These are phyloP conservation scores for Colaptes auratus DNA, from an alignment of 2,113 vertebrate species.

Conservation along the genomic window DNA sequence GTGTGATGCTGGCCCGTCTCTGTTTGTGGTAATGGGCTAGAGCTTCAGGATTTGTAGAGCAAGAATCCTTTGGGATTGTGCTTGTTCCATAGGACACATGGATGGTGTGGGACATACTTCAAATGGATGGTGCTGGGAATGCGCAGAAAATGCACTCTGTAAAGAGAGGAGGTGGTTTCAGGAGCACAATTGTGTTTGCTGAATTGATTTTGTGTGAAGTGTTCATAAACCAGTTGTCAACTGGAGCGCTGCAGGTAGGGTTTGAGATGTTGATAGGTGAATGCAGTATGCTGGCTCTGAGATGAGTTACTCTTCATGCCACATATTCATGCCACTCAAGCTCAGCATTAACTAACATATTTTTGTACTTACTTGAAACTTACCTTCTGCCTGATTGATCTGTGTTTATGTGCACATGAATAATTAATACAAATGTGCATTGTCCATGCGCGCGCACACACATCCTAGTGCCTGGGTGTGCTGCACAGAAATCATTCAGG, in stretches of 20 bases:
- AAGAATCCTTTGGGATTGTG: not conserved
- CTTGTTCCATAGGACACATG: fast-evolving
- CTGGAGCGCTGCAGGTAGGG: fast-evolving
- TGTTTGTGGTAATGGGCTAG: not conserved
- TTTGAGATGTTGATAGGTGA: fast-evolving
- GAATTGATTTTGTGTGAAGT: not conserved
- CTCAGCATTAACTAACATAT: not conserved
- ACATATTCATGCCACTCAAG: not conserved
- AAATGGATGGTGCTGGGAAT: not conserved
- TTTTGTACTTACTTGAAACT: constrained; percentile 5
- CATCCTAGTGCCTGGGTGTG: not conserved
- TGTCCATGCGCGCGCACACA: not conserved
- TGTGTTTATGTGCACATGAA: constrained; percentile 27
- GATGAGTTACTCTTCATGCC: not conserved
- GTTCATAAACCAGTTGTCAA: not conserved
- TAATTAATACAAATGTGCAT: not conserved
- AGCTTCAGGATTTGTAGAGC: fast-evolving
- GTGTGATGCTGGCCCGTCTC: not conserved
- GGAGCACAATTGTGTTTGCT: not conserved
- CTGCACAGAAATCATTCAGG: not conserved
- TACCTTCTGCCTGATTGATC: constrained; percentile 13
- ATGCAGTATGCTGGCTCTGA: not conserved
- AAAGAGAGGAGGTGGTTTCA: not conserved
- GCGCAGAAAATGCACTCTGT: not conserved
- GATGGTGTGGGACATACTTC: not conserved